These are phyloP conservation scores for Calliopum simillimum DNA, from an alignment of 2,888 invertebrate genomes.

Conservation along the genomic window DNA sequence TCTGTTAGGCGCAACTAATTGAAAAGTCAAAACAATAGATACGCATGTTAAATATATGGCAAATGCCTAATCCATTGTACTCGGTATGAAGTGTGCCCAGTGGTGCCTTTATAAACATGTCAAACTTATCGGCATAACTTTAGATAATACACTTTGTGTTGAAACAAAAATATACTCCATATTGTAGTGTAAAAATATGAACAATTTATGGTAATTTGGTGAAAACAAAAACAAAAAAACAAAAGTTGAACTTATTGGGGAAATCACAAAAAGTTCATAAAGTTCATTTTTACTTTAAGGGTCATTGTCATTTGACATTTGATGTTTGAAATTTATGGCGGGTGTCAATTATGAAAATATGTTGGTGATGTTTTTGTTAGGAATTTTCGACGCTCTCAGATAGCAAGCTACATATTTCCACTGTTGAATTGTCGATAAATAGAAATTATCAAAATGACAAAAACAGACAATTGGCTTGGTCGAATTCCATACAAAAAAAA, in stretches of 20 bases:
- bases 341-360: too few relatives aligned
- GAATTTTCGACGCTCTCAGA: too few relatives aligned
- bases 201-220: background rate
- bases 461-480: too few relatives aligned
- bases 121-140: background rate
- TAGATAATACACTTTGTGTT: background rate
- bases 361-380: background rate
- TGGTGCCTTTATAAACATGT: slow-evolving; percentile 1
- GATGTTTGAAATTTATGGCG: too few relatives aligned
- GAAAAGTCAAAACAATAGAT: slow-evolving; percentile 7
- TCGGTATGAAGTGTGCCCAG: background rate
- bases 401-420: too few relatives aligned
- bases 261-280: background rate
- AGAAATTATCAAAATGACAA: too few relatives aligned
- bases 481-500: too few relatives aligned
- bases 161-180: slow-evolving; percentile 3
- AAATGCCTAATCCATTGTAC: background rate
- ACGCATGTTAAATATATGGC: background rate
- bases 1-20: background rate
- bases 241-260: slow-evolving; percentile 29
- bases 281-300: background rate
- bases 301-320: background rate
- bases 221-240: slow-evolving; percentile 16
- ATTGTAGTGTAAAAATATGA: background rate
- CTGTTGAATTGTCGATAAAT: too few relatives aligned